These are phyloP conservation scores for Oscheius myriophilus DNA, from an alignment of 2,888 invertebrate genomes.

Conservation along the genomic window DNA sequence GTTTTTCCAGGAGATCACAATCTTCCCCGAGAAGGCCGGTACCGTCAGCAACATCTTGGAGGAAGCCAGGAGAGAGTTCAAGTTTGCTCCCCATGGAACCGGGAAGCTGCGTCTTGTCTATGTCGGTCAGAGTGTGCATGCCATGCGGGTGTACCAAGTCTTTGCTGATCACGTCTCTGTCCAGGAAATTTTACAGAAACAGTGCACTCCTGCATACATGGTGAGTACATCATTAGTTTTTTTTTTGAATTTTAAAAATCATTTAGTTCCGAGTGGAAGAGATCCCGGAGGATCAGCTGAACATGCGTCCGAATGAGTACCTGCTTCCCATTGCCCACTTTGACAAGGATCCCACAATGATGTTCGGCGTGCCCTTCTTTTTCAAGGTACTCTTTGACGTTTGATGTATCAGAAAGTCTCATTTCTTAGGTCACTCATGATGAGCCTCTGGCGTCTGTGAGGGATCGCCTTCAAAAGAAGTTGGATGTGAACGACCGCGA, in stretches of 20 bases:
- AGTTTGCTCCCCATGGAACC: conserved; percentile 86
- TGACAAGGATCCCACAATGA: conserved; percentile 78
- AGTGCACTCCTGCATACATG: conserved; percentile 6
- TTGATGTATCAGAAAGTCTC: neutral
- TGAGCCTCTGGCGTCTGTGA: conserved; percentile 82
- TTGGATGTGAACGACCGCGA: conserved; percentile 93
- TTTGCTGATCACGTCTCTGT: conserved; percentile 41
- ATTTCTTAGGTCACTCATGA: conserved; percentile 75
- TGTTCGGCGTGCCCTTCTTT: conserved; percentile 90
- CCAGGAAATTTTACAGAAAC: conserved; percentile 38
- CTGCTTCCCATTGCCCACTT: conserved; percentile 95
- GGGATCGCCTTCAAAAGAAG: conserved; percentile 87
- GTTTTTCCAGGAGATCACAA: conserved; percentile 81
- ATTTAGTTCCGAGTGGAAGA: conserved; percentile 83
- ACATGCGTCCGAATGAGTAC: conserved; percentile 81
- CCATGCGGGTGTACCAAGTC: conserved; percentile 51
- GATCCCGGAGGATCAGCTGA: conserved; percentile 87
- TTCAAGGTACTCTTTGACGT: conserved; percentile 78
- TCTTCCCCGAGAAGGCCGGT: conserved; percentile 95
- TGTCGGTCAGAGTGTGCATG: conserved; percentile 35
- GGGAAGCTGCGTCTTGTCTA: conserved; percentile 80
- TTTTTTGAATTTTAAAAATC: too few relatives aligned
- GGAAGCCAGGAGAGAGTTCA: conserved; percentile 88
- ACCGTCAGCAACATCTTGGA: conserved; percentile 88
- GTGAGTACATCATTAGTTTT: too few relatives aligned